phyloP scores from a whole-genome alignment of 2,797 vertebrate genomes.

The Pelobates cultripes region DNA sequence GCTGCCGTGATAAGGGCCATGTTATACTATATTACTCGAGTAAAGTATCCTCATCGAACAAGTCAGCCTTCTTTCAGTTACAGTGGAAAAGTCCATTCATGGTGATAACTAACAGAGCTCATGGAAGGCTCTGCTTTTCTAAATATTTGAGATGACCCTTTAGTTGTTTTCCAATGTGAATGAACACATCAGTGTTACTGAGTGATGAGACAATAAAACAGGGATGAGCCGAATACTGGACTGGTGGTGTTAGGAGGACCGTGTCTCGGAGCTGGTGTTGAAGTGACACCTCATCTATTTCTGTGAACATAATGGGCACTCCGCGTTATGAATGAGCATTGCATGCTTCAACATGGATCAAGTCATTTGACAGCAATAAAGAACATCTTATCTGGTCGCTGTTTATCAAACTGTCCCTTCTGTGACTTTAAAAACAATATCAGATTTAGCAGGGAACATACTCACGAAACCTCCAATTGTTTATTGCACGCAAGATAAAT shows the following conservation, averaged over 20 bases:
- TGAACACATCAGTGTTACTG: conserved; percentile 3
- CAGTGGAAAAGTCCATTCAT: no score
- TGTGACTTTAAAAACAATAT: not conserved
- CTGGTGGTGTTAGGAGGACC: not conserved
- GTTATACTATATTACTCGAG: no score
- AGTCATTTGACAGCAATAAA: not conserved
- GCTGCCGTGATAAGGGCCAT: no score
- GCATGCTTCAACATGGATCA: conserved; percentile 13
- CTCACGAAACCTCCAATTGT: not conserved
- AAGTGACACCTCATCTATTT: conserved; percentile 34
- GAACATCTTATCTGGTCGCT: not conserved
- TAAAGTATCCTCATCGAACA: no score
- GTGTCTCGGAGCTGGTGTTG: conserved; percentile 8
- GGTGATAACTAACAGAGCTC: no score
- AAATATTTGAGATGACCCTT: no score
- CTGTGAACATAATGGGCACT: conserved; percentile 30
- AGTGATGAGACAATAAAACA: conserved; percentile 16
- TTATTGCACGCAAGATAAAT: not conserved
- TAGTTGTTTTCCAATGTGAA: conserved; percentile 27
- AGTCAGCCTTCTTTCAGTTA: no score
- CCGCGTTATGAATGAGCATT: conserved; percentile 14
- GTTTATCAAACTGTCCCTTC: not conserved
- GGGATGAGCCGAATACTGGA: not conserved
- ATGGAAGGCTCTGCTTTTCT: no score
- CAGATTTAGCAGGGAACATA: no score